Percentiles rank a stretch among this genome's conserved stretches.
These are phyloP conservation scores for human DNA, from an alignment of 2,113 vertebrate species.

Conservation along the genomic window DNA sequence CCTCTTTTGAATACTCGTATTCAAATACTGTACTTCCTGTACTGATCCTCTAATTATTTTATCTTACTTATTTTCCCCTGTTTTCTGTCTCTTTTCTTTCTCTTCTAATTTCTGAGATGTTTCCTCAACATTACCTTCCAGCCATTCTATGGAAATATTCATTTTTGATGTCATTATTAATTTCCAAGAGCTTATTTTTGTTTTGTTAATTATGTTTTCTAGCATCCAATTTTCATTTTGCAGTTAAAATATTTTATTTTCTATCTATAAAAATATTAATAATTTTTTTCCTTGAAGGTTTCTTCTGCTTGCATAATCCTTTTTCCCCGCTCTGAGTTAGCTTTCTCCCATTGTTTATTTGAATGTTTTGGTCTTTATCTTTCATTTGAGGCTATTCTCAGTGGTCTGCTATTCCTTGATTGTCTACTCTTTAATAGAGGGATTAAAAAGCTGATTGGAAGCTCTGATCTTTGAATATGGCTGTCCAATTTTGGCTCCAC, in stretches of 20 bases:
- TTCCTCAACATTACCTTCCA: neutral
- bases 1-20: neutral
- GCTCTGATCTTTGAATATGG: neutral
- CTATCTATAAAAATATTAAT: neutral
- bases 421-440: neutral
- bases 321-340: neutral
- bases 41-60: slow-evolving; percentile 18
- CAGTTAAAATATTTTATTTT: slow-evolving; percentile 9
- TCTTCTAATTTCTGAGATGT: slow-evolving; percentile 33
- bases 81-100: slow-evolving; percentile 22
- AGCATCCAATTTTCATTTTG: slow-evolving; percentile 9
- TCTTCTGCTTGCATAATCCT: neutral
- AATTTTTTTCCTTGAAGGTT: neutral
- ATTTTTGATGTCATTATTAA: slow-evolving; percentile 15
- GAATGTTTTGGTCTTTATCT: neutral
- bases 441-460: neutral
- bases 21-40: neutral
- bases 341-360: neutral
- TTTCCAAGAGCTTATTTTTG: neutral
- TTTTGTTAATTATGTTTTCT: slow-evolving; percentile 10
- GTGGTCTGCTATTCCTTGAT: neutral
- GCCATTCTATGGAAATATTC: neutral
- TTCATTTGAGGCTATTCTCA: slow-evolving; percentile 4
- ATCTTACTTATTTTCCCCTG: neutral
- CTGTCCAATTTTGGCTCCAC: neutral